phyloP scores from a whole-genome alignment of 2,888 invertebrate genomes.

The Cepaea hortensis region DNA sequence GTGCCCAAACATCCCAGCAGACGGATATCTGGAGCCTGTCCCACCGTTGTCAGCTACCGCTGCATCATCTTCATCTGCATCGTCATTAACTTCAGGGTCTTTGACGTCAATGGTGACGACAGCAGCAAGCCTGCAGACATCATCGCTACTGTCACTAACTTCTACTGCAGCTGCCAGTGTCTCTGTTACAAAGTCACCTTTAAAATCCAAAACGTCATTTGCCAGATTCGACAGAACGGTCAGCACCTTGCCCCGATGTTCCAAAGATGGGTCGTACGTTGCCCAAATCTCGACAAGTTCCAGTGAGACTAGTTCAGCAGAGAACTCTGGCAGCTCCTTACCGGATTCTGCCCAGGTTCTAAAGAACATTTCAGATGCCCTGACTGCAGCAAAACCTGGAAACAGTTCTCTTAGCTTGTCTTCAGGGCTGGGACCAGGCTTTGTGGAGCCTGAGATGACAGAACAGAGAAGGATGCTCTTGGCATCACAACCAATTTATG shows the following conservation, averaged over 20 bases:
- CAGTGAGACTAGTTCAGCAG: constrained; percentile 31
- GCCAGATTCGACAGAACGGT: not conserved
- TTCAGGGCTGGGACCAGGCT: constrained; percentile 34
- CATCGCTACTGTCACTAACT: not conserved
- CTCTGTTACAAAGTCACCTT: constrained; percentile 20
- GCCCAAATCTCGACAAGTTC: constrained; percentile 19
- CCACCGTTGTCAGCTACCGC: constrained; percentile 26
- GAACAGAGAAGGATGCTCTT: constrained; percentile 62
- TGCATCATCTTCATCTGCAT: not conserved
- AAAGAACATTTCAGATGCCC: not conserved
- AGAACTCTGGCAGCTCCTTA: constrained; percentile 42
- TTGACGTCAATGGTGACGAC: not conserved
- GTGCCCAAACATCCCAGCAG: constrained; percentile 56
- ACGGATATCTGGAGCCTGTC: constrained; percentile 62
- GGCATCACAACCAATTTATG: constrained; percentile 71
- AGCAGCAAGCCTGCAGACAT: not conserved
- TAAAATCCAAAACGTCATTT: constrained; percentile 4
- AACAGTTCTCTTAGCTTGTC: not conserved
- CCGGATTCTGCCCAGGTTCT: constrained; percentile 24
- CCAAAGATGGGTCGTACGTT: constrained; percentile 23
- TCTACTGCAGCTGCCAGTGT: constrained; percentile 3
- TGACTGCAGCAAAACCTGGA: not conserved
- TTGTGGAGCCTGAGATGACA: constrained; percentile 55
- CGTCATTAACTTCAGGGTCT: not conserved
- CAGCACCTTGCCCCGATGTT: not conserved